These are phyloP conservation scores for Diadophis punctatus DNA, from an alignment of 2,113 vertebrate species.

Conservation along the genomic window DNA sequence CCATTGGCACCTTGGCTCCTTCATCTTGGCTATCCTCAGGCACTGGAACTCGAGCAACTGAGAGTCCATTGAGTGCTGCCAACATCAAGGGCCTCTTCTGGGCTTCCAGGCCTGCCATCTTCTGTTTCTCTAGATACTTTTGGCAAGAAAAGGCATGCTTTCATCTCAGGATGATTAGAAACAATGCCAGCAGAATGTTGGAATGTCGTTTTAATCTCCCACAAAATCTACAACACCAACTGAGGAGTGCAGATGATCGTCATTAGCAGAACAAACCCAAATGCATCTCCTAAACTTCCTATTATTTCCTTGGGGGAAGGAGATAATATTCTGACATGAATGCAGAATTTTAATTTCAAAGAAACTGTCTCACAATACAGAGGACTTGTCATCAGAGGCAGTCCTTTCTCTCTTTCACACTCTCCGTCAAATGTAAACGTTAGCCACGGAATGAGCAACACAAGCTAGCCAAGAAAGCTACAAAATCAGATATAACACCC, in stretches of 20 bases:
- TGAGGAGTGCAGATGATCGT: constrained; percentile 72
- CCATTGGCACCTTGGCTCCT: constrained; percentile 76
- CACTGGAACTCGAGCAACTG: constrained; percentile 83
- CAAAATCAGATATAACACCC: background rate
- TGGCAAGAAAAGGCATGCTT: constrained; percentile 83
- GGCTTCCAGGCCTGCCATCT: constrained; percentile 90
- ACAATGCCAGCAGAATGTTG: constrained; percentile 68
- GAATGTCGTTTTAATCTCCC: constrained; percentile 78
- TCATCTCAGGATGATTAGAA: constrained; percentile 72
- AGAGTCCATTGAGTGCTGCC: constrained; percentile 90
- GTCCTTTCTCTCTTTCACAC: background rate
- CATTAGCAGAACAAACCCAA: constrained; percentile 62
- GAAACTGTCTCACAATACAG: constrained; percentile 46
- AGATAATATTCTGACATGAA: constrained; percentile 55
- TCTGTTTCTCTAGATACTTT: constrained; percentile 97
- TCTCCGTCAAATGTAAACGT: constrained; percentile 24
- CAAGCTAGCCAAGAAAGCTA: constrained; percentile 7
- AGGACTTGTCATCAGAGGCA: constrained; percentile 48
- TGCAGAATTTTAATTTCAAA: constrained; percentile 61
- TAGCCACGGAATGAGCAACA: constrained; percentile 26
- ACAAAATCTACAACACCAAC: constrained; percentile 71
- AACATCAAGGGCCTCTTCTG: constrained; percentile 94
- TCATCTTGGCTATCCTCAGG: constrained; percentile 78
- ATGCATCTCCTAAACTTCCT: constrained; percentile 62
- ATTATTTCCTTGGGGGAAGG: constrained; percentile 52